phyloP scores from a whole-genome alignment of 2,113 vertebrate species.

The Syrrhaptes paradoxus region DNA sequence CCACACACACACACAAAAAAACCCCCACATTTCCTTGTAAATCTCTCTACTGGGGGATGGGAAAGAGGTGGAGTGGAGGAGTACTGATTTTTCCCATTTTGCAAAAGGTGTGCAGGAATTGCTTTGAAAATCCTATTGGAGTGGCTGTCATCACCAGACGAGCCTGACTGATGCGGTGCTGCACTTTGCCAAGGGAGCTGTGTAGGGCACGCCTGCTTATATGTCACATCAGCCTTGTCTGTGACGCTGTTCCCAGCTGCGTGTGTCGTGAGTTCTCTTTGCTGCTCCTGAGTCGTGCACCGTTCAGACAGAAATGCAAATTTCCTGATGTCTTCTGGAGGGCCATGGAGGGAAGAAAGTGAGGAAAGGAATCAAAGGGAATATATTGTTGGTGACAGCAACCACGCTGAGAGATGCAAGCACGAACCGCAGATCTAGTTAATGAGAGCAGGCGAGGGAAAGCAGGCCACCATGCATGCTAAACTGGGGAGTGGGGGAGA shows the following conservation, averaged over 20 bases:
- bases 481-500: not conserved
- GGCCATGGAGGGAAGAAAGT: not conserved
- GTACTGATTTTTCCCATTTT: not conserved
- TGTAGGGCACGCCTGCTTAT: not conserved
- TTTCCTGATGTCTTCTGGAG: not conserved
- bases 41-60: not conserved
- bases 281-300: not conserved
- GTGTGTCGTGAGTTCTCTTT: not conserved
- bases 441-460: constrained; percentile 1
- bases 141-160: not conserved
- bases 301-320: constrained; percentile 32
- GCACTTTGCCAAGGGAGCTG: not conserved
- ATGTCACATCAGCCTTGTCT: not conserved
- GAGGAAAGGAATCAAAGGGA: constrained; percentile 41
- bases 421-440: not conserved
- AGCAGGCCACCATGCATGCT: fast-evolving
- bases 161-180: not conserved
- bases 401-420: not conserved
- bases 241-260: not conserved
- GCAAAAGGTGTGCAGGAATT: not conserved
- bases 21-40: not conserved
- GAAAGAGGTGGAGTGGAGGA: not conserved
- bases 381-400: constrained; percentile 33
- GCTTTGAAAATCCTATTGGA: not conserved
- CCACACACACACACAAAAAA: no score